Percentiles rank a stretch among this genome's conserved stretches.
These are phyloP conservation scores for Troilus luridus DNA, from an alignment of 2,888 invertebrate genomes.

Conservation along the genomic window DNA sequence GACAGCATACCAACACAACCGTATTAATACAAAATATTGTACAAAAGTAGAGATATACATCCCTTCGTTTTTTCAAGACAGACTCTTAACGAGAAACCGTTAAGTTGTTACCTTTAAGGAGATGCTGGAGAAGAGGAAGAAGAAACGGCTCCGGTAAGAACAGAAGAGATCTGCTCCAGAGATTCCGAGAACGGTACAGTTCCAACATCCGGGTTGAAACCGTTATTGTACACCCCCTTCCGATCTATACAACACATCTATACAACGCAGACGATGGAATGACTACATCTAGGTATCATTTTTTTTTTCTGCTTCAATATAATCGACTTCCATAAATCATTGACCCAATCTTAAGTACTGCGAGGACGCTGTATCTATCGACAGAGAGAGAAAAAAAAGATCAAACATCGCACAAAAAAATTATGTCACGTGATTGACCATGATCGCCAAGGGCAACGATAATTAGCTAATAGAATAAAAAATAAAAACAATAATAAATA, in stretches of 20 bases:
- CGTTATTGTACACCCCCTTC: neutral
- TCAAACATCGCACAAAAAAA: neutral
- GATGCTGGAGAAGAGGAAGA: neutral
- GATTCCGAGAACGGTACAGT: constrained; percentile 2
- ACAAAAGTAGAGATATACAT: too few relatives aligned
- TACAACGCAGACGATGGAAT: neutral
- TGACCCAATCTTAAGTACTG: neutral
- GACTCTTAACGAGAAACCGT: neutral
- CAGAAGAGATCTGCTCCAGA: neutral
- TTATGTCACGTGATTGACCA: constrained; percentile 21
- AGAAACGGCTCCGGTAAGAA: neutral
- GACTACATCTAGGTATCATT: too few relatives aligned
- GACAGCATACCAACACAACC: too few relatives aligned
- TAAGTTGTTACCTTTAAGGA: constrained; percentile 20
- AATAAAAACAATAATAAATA: neutral
- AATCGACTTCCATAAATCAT: neutral
- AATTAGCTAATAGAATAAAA: neutral
- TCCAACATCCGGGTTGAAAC: neutral
- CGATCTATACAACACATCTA: neutral
- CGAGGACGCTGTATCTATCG: neutral
- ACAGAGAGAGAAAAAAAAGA: neutral
- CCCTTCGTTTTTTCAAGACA: neutral
- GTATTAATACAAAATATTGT: too few relatives aligned
- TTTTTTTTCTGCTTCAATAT: neutral
- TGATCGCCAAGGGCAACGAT: neutral